phyloP scores from a whole-genome alignment of 37 sponge, comb jelly and placozoan genomes.

The Tethya wilhelma region DNA sequence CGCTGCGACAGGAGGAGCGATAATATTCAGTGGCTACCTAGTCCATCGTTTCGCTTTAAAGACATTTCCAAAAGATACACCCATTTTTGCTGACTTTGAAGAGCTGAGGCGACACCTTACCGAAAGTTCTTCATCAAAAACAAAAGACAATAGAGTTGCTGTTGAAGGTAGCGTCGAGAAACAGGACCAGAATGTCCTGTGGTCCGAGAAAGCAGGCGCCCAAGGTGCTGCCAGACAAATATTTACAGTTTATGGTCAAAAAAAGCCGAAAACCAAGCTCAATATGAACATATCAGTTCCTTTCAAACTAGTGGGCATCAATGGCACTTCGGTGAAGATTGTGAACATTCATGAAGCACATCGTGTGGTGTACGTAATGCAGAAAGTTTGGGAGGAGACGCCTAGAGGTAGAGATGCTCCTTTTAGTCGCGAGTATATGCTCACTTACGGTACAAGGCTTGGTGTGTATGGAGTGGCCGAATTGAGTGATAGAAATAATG shows the following conservation, averaged over 20 bases:
- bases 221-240: slow-evolving; percentile 68
- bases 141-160: slow-evolving; percentile 47
- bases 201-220: slow-evolving; percentile 56
- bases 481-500: no score
- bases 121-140: not conserved
- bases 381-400: slow-evolving; percentile 58
- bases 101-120: slow-evolving; percentile 41
- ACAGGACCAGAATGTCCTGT: slow-evolving; percentile 17
- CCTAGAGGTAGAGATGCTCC: slow-evolving; percentile 53
- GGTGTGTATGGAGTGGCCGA: slow-evolving; percentile 75
- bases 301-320: slow-evolving; percentile 48
- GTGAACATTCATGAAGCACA: slow-evolving; percentile 42
- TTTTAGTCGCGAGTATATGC: slow-evolving; percentile 52
- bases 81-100: slow-evolving; percentile 38
- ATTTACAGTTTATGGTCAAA: slow-evolving; percentile 48
- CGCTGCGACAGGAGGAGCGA: no score
- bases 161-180: slow-evolving; percentile 57
- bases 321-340: slow-evolving; percentile 43
- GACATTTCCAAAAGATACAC: no score
- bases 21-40: no score
- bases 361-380: slow-evolving; percentile 44
- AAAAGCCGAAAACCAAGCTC: slow-evolving; percentile 34
- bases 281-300: slow-evolving; percentile 61
- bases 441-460: slow-evolving; percentile 47
- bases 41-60: no score